Evolutionary conservation across 2,113 vertebrate species (phyloP).

Genomic region (Scopus umbretta): DNA sequence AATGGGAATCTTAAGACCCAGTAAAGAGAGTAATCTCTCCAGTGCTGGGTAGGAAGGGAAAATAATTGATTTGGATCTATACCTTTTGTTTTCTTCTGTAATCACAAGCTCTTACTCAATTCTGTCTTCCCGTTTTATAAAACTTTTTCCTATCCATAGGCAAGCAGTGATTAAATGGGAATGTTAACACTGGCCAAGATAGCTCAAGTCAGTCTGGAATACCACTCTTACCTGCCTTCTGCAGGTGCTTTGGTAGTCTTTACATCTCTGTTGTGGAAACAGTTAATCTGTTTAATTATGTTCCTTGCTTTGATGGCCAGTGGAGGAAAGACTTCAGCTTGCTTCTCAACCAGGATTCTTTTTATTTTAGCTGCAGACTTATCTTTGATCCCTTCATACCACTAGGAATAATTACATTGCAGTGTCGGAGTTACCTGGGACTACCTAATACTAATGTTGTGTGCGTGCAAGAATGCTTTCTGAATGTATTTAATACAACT

Average conservation of each 20-base stretch:
- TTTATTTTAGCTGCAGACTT: conserved; percentile 19
- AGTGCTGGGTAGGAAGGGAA: neutral
- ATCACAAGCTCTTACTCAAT: neutral
- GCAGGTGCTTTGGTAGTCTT: conserved; percentile 13
- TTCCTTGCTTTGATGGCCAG: conserved; percentile 29
- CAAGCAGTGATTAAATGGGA: conserved; percentile 1
- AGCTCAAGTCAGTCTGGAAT: neutral
- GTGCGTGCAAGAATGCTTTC: conserved; percentile 66
- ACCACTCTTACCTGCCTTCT: neutral
- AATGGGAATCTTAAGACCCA: neutral
- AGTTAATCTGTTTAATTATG: neutral
- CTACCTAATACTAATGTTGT: conserved; percentile 62
- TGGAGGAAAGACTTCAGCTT: conserved; percentile 5
- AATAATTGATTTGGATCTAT: neutral
- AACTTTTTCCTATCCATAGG: neutral
- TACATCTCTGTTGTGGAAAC: neutral
- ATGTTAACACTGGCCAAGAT: neutral
- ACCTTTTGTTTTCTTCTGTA: conserved; percentile 26
- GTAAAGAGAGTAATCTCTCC: neutral
- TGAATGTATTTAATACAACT: conserved; percentile 68
- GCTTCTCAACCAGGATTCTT: neutral
- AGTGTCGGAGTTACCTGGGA: conserved; percentile 65
- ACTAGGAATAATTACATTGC: conserved; percentile 39
- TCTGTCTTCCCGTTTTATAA: neutral
- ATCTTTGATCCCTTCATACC: conserved; percentile 33